Evolutionary conservation across 2,113 vertebrate genomes (phyloP).

Genomic region (Tyrannus savana): DNA sequence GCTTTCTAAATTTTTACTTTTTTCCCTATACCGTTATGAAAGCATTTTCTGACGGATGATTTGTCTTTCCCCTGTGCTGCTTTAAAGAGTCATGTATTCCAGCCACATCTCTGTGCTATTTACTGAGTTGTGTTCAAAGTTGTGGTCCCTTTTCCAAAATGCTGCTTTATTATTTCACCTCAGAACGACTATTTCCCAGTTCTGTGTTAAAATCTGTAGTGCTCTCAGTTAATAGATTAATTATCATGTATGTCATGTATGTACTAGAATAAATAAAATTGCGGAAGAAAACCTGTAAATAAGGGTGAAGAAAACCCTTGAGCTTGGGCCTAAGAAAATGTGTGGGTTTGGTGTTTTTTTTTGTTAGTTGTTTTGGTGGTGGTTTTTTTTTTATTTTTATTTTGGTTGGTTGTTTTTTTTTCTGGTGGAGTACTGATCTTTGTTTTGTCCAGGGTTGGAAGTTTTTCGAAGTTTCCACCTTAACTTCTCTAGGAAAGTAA

Average conservation of each 20-base stretch:
- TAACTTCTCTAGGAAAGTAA: neutral
- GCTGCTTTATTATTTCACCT: neutral
- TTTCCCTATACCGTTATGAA: neutral
- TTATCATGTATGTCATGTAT: neutral
- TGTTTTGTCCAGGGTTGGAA: neutral
- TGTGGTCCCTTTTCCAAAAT: neutral
- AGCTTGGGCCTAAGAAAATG: neutral
- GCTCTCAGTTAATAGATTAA: neutral
- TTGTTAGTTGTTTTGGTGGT: no score
- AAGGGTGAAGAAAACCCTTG: neutral
- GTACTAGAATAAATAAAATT: neutral
- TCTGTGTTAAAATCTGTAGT: neutral
- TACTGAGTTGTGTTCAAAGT: neutral
- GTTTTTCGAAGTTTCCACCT: neutral
- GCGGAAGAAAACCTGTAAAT: neutral
- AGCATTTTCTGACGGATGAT: neutral
- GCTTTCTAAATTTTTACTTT: neutral
- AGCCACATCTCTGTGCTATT: neutral
- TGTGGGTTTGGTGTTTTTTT: neutral
- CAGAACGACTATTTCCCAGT: neutral
- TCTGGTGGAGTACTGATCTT: neutral
- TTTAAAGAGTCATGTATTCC: fast-evolving
- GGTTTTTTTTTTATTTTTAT: no score
- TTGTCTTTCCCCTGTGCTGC: neutral
- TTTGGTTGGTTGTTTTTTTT: neutral